Evolutionary conservation across 1,140 invertebrate species (phyloP), one percentile per base, ranked within the genome.

Genomic region (Bombyx mori): DNA sequence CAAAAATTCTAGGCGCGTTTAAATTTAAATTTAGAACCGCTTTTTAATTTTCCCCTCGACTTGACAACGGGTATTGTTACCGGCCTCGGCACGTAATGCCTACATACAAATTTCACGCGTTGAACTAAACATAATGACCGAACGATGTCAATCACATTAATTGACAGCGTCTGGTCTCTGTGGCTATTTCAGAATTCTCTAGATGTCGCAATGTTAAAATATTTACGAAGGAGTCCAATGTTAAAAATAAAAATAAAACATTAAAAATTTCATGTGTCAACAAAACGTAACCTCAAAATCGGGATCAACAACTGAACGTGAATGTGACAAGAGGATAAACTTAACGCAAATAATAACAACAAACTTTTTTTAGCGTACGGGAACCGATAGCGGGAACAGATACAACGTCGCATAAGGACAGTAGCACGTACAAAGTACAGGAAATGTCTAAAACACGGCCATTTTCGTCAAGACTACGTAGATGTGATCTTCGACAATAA

Each of bases 121-220:
- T 58, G 52, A 56, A 54, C 48, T 42, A 59, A 63, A 67, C 69
- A 68, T 80, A 82, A 82, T 78, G 78, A 82, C 76, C 72, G 69
- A 75, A 67, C 62, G 66, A 64, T 79, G 79, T 83, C 82, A 82
- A 85, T 85, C 82, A 82, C 75, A 75, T 71, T 85, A 85, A 85
- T 85, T 85, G 79, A 85, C 79, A 83, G 77, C 56, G 58, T 63
- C 74, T 67, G 71, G 65, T 69, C 64, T 64, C 50, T 22, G 26
- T 62, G 56, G 65, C 68, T 85, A 85, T 85, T 85, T 82, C 78
- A 45, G 77, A 73, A 60, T 65, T 68, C 70, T 61, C 54, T 46
- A 61, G 18, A 57, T 49, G 56, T 54, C 58, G 48, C 61, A 65
- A 60, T 65, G 49, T 57, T 49, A 22, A 49, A 49, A 49, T 18